Evolutionary conservation across 2,888 invertebrate genomes (phyloP).

Genomic region (Tigriopus californicus): DNA sequence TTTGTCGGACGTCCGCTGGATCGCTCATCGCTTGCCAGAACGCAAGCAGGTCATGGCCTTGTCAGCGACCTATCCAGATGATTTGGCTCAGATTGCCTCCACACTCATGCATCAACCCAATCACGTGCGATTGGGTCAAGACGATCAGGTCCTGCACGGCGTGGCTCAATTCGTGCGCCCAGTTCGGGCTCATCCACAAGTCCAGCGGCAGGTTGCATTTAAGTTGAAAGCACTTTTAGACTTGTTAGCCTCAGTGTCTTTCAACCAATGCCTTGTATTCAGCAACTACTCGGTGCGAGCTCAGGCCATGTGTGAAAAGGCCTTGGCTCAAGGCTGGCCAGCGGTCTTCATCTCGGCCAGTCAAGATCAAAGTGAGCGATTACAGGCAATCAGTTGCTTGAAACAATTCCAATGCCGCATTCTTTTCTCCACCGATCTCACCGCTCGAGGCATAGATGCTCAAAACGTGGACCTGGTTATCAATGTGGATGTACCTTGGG

Average conservation of each 20-base stretch:
- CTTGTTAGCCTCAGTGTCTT: constrained; percentile 49
- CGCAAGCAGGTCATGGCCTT: constrained; percentile 75
- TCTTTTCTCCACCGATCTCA: constrained; percentile 71
- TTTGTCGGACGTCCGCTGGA: constrained; percentile 48
- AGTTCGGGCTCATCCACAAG: constrained; percentile 22
- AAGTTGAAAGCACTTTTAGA: constrained; percentile 44
- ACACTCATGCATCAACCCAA: constrained; percentile 59
- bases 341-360: constrained; percentile 55
- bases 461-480: constrained; percentile 79
- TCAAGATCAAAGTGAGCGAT: constrained; percentile 55
- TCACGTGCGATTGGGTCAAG: constrained; percentile 48
- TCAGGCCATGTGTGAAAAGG: constrained; percentile 49
- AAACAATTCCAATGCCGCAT: constrained; percentile 63
- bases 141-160: constrained; percentile 51
- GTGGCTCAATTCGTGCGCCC: constrained; percentile 51
- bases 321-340: constrained; percentile 54
- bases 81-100: constrained; percentile 46
- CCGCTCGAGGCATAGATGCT: constrained; percentile 84
- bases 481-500: constrained; percentile 67
- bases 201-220: constrained; percentile 19
- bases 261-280: constrained; percentile 80
- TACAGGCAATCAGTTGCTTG: constrained; percentile 52
- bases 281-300: constrained; percentile 59
- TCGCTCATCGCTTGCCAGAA: constrained; percentile 38
- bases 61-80: constrained; percentile 76